Evolutionary conservation across 2,888 invertebrate species (phyloP), one percentile per base, ranked within the genome.

Genomic region (Xanthorhoe spadicearia): DNA sequence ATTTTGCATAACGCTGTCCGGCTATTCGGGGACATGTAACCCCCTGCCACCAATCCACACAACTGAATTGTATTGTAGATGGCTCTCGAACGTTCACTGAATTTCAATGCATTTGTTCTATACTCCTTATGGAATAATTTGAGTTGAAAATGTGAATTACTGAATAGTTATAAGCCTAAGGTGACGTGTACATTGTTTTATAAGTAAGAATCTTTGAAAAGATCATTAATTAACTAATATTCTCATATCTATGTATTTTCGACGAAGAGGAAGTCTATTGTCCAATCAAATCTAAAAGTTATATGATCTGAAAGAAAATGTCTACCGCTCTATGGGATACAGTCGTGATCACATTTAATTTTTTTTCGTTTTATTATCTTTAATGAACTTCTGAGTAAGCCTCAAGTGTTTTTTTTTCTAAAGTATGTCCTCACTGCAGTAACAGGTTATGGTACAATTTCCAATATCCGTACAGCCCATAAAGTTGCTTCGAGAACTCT

Each of bases 1-100:
- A 77, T 76, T 78, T 79, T 79, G 77, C 77, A 81, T 79, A 76
- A 76, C 61, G 59, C 60, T 55, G 32, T 69, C 61, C 68, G 72
- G 76, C 74, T 74, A 77, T 78, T 78, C 73, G 69, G 69, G 65
- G 66, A 69, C 62, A 68, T 64, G 61, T 18, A 23, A n/a, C 55
- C 59, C 55, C 56, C 5, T 46, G 60, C 46, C 51, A 32, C 55
- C 64, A 64, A 53, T 54, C 9, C 54, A 43, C 23, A 50, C 53
- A 10, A 50, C 54, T 49, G 50, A 63, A 58, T 63, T 52, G 46
- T 46, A 52, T 52, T 48, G 5, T 46, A 32, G 56, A 18, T 57
- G 38, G 43, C 43, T 10, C 51, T 35, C 10, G 28, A 17, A 32
- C 8, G 13, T 32, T 57, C 7, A 28, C 17, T 49, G 28, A 50